Evolutionary conservation across 2,888 invertebrate species (phyloP), one percentile per base, ranked within the genome.

Genomic region (Chorisops tibialis): DNA sequence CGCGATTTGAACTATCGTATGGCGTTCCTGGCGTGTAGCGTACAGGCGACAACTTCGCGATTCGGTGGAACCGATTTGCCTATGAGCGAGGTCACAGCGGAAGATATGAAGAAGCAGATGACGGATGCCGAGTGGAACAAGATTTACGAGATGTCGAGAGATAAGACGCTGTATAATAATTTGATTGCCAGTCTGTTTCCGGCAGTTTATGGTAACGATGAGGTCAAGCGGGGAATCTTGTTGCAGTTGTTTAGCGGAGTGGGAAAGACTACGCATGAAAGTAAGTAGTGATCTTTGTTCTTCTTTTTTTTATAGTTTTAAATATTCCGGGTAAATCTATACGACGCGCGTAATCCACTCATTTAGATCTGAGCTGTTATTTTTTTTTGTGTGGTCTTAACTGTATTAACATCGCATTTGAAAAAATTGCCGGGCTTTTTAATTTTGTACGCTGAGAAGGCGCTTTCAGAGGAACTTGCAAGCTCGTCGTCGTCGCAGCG

Each of bases 241-340:
- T 80, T 99, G 38, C 97, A 98, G 92, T 75, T 99, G 69, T 97
- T 99, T 75, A 95, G 99, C 4, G 99, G 99, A 0, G 97, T 99
- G 1, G 88, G 91, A 0, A 99, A 99, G 80, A 90, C 87, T 19
- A 97, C 98, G 0, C 80, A 86, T 35, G 97, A 98, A 81, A 87
- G 84, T 82, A 68, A 72, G 71, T 70, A 38, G 4, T 14, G 14
- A 30, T 9, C 7, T 1, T 30, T 30, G 30, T 30, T 1, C 7
- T 1, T 30, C 9, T 24, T 24, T 24, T 7, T 30, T 30, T 30
- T 30, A n/a, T n/a, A n/a, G n/a, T n/a, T n/a, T n/a, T n/a, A n/a
- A n/a, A n/a, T n/a, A n/a, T n/a, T n/a, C n/a, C n/a, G n/a, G n/a
- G n/a, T n/a, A n/a, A n/a, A n/a, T n/a, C n/a, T n/a, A n/a, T n/a